These are phyloP conservation scores for Pogonognathellus flavescens DNA, from an alignment of 1,140 invertebrate genomes.

Conservation along the genomic window DNA sequence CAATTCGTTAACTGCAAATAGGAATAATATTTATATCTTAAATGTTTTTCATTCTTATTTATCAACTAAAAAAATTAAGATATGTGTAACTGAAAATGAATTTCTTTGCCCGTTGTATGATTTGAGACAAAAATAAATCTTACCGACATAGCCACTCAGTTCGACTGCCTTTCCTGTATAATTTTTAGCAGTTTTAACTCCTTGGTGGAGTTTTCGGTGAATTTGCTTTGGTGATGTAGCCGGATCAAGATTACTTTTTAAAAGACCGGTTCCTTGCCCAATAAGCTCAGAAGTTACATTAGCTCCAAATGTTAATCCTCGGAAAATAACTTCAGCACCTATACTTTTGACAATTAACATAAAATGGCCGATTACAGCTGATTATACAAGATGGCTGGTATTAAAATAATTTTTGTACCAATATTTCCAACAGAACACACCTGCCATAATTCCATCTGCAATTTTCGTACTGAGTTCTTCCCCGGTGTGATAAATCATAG, in stretches of 20 bases:
- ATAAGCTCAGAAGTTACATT: not conserved
- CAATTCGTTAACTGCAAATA: constrained; percentile 8
- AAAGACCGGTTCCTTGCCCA: not conserved
- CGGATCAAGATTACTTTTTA: not conserved
- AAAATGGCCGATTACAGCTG: too few relatives aligned
- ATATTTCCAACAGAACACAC: not conserved
- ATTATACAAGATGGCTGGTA: too few relatives aligned
- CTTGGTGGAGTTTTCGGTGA: not conserved
- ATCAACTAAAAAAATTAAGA: not conserved
- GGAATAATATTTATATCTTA: not conserved
- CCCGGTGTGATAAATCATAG: not conserved
- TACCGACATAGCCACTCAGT: constrained; percentile 3
- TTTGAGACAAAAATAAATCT: not conserved
- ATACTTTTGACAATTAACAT: not conserved
- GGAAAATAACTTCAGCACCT: constrained; percentile 3
- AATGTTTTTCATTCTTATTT: not conserved
- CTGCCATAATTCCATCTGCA: constrained; percentile 17
- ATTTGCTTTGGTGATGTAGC: not conserved
- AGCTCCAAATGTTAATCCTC: constrained; percentile 16
- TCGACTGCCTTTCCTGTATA: not conserved
- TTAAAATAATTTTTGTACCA: too few relatives aligned
- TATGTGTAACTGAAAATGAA: not conserved
- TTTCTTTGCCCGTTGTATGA: not conserved
- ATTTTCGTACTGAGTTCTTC: not conserved
- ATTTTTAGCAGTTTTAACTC: not conserved